Conservation (phyloP, 2,797 vertebrate genomes). For the Aratinga solstitialis region DNA sequence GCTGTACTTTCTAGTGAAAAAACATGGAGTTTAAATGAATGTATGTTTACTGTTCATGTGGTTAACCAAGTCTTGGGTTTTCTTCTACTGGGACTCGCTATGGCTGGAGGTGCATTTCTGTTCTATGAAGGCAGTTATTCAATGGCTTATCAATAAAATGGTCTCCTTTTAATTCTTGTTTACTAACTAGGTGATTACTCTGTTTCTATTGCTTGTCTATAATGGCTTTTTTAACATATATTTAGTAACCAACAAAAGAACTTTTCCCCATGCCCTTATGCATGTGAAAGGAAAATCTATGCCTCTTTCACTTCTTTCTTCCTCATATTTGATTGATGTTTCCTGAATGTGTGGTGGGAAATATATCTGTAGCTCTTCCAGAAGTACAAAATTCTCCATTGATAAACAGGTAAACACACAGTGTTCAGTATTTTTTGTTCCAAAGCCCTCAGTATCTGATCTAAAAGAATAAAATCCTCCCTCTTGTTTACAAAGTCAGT, state of each 20-base stretch:
- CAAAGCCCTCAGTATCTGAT: not conserved
- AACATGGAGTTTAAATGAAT: not conserved
- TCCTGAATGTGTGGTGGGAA: not conserved
- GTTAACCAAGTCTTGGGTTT: not conserved
- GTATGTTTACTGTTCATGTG: accelerated
- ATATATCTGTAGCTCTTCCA: not conserved
- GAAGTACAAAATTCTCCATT: not conserved
- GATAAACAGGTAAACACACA: not conserved
- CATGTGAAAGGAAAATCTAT: not conserved
- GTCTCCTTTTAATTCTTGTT: not conserved
- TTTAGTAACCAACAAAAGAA: not conserved
- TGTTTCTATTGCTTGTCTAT: not conserved
- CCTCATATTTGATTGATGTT: not conserved
- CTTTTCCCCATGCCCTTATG: not conserved
- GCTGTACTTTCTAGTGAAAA: not conserved
- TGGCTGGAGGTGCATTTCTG: not conserved
- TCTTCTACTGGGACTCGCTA: not conserved
- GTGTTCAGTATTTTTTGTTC: not conserved
- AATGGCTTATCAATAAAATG: not conserved
- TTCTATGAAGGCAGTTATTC: not conserved
- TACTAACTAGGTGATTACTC: not conserved
- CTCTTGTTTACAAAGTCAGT: not conserved
- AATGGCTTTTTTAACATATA: not conserved
- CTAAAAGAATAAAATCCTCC: not conserved
- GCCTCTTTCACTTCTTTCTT: not conserved